A percentile compares a stretch with the other conserved stretches of the same genome.
These are phyloP conservation scores for Mylabris sibirica DNA, from an alignment of 2,888 invertebrate species.

Conservation along the genomic window DNA sequence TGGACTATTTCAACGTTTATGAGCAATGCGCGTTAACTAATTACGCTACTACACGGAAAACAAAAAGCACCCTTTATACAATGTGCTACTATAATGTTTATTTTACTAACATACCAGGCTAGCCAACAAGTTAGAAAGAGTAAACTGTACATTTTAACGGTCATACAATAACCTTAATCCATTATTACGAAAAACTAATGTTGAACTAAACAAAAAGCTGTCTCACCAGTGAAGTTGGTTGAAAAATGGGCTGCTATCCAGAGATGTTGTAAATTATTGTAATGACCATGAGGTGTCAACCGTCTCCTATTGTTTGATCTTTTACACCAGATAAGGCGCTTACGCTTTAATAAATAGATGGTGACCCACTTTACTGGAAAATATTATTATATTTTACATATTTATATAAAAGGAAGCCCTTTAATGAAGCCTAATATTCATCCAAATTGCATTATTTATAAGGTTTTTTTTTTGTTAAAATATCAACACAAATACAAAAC, in stretches of 20 bases:
- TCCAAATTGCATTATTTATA: background rate
- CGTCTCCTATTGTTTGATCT: slow-evolving; percentile 36
- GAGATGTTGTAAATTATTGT: slow-evolving; percentile 48
- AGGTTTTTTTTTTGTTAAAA: background rate
- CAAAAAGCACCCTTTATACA: slow-evolving; percentile 39
- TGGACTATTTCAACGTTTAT: slow-evolving; percentile 37
- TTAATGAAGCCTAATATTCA: background rate
- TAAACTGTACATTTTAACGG: slow-evolving; percentile 31
- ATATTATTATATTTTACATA: slow-evolving; percentile 8
- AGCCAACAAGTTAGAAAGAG: slow-evolving; percentile 8
- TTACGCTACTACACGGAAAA: slow-evolving; percentile 40
- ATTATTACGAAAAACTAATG: slow-evolving; percentile 53
- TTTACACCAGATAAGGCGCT: slow-evolving; percentile 31
- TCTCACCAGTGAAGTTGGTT: slow-evolving; percentile 41
- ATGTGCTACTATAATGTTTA: slow-evolving; percentile 40
- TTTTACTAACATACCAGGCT: slow-evolving; percentile 36
- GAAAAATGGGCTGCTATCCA: slow-evolving; percentile 43
- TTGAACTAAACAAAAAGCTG: slow-evolving; percentile 47
- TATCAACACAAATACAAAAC: background rate
- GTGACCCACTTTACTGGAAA: slow-evolving; percentile 24
- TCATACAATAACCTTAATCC: slow-evolving; percentile 51
- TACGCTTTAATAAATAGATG: slow-evolving; percentile 32
- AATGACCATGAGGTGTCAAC: slow-evolving; percentile 45
- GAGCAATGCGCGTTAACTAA: slow-evolving; percentile 40
- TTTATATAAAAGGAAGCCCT: slow-evolving; percentile 7